Evolutionary conservation across 2,888 invertebrate species (phyloP), one percentile per base, ranked within the genome.

Genomic region (Anthrax anthrax): DNA sequence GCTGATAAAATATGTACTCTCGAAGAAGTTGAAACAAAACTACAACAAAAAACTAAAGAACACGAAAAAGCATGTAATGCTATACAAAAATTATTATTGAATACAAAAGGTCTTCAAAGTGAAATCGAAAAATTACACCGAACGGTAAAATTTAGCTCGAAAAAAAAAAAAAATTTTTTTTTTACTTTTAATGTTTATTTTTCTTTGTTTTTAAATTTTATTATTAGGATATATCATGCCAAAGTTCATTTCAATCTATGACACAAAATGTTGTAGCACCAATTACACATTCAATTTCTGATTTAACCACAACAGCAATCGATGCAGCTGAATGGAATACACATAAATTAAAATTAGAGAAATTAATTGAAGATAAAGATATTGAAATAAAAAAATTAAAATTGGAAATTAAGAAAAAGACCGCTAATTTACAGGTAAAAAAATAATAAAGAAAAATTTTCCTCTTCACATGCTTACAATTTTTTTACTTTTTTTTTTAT

Each of bases 301-400:
- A 23, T 23, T 23, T 23, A 23, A 23, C 23, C 8, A 8, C 8
- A 23, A 8, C 5, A 23, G 56, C 57, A 1, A 17, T 18, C 13
- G 65, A 64, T 39, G 37, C 52, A 29, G 46, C 51, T 2, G 52
- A 50, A 37, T 46, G 47, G 2, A 27, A 43, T 16, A 42, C 44
- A 45, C 27, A 51, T 17, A 49, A 52, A 37, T 27, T 69, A 69
- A 61, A 70, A 72, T 58, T 60, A 70, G 54, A 71, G 64, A 66
- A 60, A 36, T 44, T 60, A 10, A 51, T 64, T 14, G 51, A 50
- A 6, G 72, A 73, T 51, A 75, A 76, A 60, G 72, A 75, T 54
- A 66, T 69, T 51, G 70, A 71, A 47, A 77, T 77, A 47, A 70
- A 68, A 52, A 71, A 72, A 55, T 62, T 77, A 47, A 73, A 74